Conservation (phyloP, 2,888 invertebrate species). For the Tipula lateralis region DNA sequence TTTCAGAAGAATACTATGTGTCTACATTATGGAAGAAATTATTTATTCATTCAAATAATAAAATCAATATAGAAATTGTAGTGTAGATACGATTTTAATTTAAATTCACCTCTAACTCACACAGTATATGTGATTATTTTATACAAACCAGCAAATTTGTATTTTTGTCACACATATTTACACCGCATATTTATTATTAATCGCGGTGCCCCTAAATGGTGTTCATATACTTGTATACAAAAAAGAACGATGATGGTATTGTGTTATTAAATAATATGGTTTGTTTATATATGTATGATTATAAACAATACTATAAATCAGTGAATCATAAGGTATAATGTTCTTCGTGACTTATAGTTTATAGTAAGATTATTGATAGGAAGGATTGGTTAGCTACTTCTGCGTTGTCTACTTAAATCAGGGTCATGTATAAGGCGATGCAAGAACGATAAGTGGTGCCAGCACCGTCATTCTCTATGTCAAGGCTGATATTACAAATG, state of each 20-base stretch:
- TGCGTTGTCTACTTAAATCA: too few relatives aligned
- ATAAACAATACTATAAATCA: neutral
- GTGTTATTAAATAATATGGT: neutral
- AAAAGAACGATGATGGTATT: neutral
- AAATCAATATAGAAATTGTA: neutral
- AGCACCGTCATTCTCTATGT: too few relatives aligned
- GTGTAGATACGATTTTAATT: neutral
- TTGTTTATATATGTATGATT: neutral
- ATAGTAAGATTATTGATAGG: too few relatives aligned
- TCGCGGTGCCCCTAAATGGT: neutral
- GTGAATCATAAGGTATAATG: neutral
- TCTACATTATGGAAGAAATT: neutral
- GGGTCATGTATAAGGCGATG: too few relatives aligned
- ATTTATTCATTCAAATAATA: neutral
- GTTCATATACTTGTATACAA: neutral
- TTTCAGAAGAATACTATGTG: neutral
- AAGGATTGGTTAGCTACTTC: too few relatives aligned
- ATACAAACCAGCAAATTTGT: neutral
- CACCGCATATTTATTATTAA: slow-evolving; percentile 9
- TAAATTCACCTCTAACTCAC: neutral
- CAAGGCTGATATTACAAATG: too few relatives aligned
- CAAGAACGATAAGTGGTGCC: too few relatives aligned
- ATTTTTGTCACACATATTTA: neutral
- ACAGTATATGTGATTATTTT: neutral
- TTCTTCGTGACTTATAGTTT: too few relatives aligned